These are phyloP conservation scores for Drosophila bocki DNA, from an alignment of 1,140 invertebrate genomes.

Conservation along the genomic window DNA sequence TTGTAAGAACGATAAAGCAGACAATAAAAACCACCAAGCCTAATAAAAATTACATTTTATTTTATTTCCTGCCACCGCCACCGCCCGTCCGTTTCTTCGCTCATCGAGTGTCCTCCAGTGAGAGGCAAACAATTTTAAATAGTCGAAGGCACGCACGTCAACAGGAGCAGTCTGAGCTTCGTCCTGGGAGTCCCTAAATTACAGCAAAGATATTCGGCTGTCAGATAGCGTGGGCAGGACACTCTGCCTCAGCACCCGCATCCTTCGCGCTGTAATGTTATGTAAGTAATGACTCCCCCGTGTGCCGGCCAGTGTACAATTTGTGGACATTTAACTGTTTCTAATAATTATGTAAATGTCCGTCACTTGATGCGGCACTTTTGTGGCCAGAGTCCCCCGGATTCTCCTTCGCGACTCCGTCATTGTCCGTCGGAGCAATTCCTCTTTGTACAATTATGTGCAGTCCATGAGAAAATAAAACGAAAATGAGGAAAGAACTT, in stretches of 20 bases:
- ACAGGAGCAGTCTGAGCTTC: slow-evolving; percentile 41
- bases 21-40: slow-evolving; percentile 82
- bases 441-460: slow-evolving; percentile 65
- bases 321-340: slow-evolving; percentile 84
- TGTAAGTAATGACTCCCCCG: slow-evolving; percentile 73
- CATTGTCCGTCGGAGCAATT: slow-evolving; percentile 48
- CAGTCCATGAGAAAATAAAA: slow-evolving; percentile 40
- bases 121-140: slow-evolving; percentile 71
- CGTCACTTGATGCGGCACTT: slow-evolving; percentile 70
- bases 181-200: slow-evolving; percentile 62
- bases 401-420: slow-evolving; percentile 7
- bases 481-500: slow-evolving; percentile 35
- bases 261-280: slow-evolving; percentile 53
- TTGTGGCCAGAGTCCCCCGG: slow-evolving; percentile 25
- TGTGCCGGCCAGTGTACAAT: slow-evolving; percentile 66
- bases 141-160: slow-evolving; percentile 77
- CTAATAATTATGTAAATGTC: slow-evolving; percentile 83
- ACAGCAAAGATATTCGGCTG: slow-evolving; percentile 62
- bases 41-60: slow-evolving; percentile 84
- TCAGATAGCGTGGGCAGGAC: slow-evolving; percentile 67
- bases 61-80: slow-evolving; percentile 67
- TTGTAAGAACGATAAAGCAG: slow-evolving; percentile 80
- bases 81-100: background rate
- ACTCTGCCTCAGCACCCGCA: slow-evolving; percentile 32
- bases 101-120: slow-evolving; percentile 27